Evolutionary conservation across 2,113 vertebrate genomes (phyloP), one percentile per base, ranked within the genome.

Genomic region (Girardinichthys multiradiatus): DNA sequence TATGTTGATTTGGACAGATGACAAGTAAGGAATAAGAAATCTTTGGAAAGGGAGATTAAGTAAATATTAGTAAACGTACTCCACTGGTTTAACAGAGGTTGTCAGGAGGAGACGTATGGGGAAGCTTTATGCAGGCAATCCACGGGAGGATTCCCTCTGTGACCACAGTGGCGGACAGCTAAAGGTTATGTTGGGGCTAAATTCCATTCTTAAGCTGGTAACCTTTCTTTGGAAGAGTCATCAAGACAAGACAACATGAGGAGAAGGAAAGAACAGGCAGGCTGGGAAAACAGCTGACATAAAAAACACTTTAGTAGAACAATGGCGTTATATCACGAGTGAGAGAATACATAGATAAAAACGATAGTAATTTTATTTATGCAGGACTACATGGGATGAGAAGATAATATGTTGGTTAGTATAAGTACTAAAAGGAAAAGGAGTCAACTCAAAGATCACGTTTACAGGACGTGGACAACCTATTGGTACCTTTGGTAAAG

Each of bases 181-280:
- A 86, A 92, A 78, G 80, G 92, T 92, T 90, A 89, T 45, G 33
- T 74, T 88, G 82, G n/a, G 88, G 90, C 75, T 84, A 84, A 86
- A 83, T 82, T 78, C 85, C 85, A 81, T 82, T 79, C 83, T 82
- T 65, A 74, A 76, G 70, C 89, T 21, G 80, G 82, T 85, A 57
- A 17, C 80, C 88, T 92, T 89, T 90, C 92, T 87, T 90, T 92
- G 86, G 87, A 91, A 91, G 80, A 85, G 65, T 80, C 83, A 84
- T 79, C 37, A n/a, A 3, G 9, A 87, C 92, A 92, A 93, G 5
- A 88, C 92, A 92, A 93, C 91, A 94, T 93, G 39, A 93, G 89
- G 57, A 71, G 65, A 57, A 77, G 85, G 64, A 84, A 89, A 88
- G 86, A 90, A 92, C 63, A 77, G 57, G 64, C 60, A 74, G 75